Base-by-base conservation (phyloP, 2,797 vertebrate genomes). In the Neomorphus geoffroyi region DNA sequence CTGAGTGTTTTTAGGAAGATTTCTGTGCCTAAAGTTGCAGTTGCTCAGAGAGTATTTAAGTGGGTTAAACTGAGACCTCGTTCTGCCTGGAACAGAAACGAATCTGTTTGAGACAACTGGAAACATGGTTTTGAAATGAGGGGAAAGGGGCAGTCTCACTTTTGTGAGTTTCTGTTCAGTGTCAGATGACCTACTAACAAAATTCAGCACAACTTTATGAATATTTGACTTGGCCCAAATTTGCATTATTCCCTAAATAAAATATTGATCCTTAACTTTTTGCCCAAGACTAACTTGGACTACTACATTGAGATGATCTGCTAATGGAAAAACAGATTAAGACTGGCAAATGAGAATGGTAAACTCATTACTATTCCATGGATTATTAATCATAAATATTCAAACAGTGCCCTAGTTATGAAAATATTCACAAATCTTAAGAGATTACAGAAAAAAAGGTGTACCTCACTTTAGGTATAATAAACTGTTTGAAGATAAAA, bases 191-290 rank as follows among this genome's bases (percentile, higher is more conserved):
- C 92, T 95, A 93, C 33, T 94, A 96, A 94, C 1, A 92, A 88
- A 93, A 80, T 93, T 82, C 83, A 95, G 80, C 67, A 88, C 18
- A 2, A 86, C 66, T 75, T 94, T 88, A 95, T 88, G 92, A 94
- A 84, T 93, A 92, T 84, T 92, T 95, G 60, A 18, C 74, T 95
- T 86, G 92, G 80, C 74, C 88, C 80, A 96, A 87, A 95, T 96
- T 82, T 88, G 21, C 21, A 66, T 79, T 86, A 32, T 87, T 94
- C 50, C 39, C 60, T 80, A 82, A 95, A 94, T 79, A 94, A 96
- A 92, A 56, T 26, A 73, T 27, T 66, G 35, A 60, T 28, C 28
- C 10, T 7, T 79, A 93, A 64, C 17, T 48, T 90, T 92, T 92
- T 92, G 24, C 35, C 43, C 33, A 45, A 73, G 21, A 62, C 11